Conservation (phyloP, 2,888 invertebrate species). For the Notocelia uddmanniana region DNA sequence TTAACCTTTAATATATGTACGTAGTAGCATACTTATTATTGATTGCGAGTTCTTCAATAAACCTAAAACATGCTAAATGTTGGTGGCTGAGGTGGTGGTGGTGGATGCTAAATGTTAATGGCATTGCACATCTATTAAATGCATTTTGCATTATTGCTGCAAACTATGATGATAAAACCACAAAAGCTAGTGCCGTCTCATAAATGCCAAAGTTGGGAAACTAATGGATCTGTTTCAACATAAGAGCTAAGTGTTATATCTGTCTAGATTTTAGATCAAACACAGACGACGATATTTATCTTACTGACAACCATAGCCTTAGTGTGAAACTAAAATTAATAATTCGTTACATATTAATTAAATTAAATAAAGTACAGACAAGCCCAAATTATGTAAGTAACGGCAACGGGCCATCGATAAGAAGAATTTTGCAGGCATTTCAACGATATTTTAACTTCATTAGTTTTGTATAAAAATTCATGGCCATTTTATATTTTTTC, state of each 20-base stretch:
- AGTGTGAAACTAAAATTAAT: no score
- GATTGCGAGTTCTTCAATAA: neutral
- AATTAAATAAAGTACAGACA: no score
- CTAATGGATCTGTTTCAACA: constrained; percentile 2
- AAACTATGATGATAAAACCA: neutral
- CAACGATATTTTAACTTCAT: no score
- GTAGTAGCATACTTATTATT: neutral
- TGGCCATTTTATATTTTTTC: no score
- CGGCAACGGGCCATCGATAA: no score
- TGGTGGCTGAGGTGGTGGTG: neutral
- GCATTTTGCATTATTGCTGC: neutral
- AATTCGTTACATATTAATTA: no score
- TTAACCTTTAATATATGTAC: no score
- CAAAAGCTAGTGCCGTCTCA: neutral
- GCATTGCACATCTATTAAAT: neutral
- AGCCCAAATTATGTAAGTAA: no score
- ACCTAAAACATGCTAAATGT: no score
- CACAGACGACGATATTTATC: neutral
- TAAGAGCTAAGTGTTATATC: neutral
- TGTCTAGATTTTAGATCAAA: neutral
- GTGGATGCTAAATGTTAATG: constrained; percentile 5
- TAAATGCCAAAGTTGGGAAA: constrained; percentile 21
- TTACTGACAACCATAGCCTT: neutral
- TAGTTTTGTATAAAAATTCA: no score
- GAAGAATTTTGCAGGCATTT: no score